phyloP scores from a whole-genome alignment of 2,113 vertebrate species.

The Struthidea cinerea region DNA sequence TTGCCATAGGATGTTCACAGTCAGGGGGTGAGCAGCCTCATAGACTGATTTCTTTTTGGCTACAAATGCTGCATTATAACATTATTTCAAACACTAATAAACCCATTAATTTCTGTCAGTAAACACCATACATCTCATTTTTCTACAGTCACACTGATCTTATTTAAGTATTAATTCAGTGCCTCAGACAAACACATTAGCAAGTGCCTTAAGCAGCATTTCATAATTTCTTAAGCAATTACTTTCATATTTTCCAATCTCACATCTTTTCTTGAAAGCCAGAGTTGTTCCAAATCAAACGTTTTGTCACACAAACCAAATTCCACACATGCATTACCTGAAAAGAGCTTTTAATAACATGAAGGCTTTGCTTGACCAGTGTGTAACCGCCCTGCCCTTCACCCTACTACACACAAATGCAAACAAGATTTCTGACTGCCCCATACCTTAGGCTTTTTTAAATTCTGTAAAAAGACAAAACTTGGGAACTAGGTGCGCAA shows the following conservation, averaged over 20 bases:
- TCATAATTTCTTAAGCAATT: slow-evolving; percentile 62
- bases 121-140: slow-evolving; percentile 5
- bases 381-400: neutral
- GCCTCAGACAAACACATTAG: slow-evolving; percentile 60
- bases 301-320: neutral
- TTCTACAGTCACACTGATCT: neutral
- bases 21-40: neutral
- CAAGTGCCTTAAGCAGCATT: slow-evolving; percentile 48
- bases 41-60: neutral
- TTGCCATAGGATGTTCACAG: neutral
- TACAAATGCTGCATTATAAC: neutral
- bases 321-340: neutral
- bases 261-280: neutral
- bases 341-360: neutral
- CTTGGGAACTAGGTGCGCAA: neutral
- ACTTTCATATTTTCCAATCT: slow-evolving; percentile 53
- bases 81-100: slow-evolving; percentile 43
- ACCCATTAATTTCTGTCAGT: slow-evolving; percentile 26
- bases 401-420: neutral
- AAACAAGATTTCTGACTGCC: neutral
- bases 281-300: slow-evolving; percentile 30
- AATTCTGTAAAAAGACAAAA: neutral
- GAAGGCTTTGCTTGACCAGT: neutral
- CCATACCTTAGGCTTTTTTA: too few species aligned
- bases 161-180: slow-evolving; percentile 46